Evolutionary conservation across 1,140 invertebrate species (phyloP), one percentile per base, ranked within the genome.

Genomic region (Calephelis virginiensis): DNA sequence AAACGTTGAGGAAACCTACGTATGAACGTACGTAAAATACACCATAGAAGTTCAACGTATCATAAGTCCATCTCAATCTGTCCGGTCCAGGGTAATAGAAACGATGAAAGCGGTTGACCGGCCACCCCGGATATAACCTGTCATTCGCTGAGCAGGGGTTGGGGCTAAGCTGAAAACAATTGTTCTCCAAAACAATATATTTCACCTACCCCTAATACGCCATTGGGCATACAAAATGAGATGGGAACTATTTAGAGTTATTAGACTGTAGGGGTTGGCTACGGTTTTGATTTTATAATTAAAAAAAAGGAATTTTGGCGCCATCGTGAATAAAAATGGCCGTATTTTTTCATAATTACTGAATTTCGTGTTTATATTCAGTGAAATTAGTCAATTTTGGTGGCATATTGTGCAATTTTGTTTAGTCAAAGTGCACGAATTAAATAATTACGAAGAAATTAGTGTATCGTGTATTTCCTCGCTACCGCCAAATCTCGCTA

Each of bases 71-170:
- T 63, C 70, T 82, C 83, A 86, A 83, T 81, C 74, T 82, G 80
- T 82, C 78, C 67, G 61, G 67, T 46, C 72, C 78, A 81, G 78
- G 69, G 80, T 89, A 85, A 86, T 85, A 86, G 83, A 89, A 86
- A 83, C 77, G 84, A 85, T 76, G 70, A 69, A 70, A 71, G 76
- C 77, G 78, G 77, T 82, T 83, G 85, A 82, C 82, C 77, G 81
- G 67, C 70, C 67, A 69, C 67, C 68, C 78, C 80, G 81, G 82
- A 83, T 83, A 83, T 82, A 78, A 84, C 78, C 82, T 85, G 84
- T 89, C 85, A 82, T 75, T 59, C 53, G 53, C 28, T 59, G 28
- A 59, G 37, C 53, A 59, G 12, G 28, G 53, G 53, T 59, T 59
- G 37, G 53, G 53, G 53, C 53, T 38, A 59, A 59, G 37, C 53